These are phyloP conservation scores for Clarias macrocephalus DNA, from an alignment of 2,113 vertebrate species.

Conservation along the genomic window DNA sequence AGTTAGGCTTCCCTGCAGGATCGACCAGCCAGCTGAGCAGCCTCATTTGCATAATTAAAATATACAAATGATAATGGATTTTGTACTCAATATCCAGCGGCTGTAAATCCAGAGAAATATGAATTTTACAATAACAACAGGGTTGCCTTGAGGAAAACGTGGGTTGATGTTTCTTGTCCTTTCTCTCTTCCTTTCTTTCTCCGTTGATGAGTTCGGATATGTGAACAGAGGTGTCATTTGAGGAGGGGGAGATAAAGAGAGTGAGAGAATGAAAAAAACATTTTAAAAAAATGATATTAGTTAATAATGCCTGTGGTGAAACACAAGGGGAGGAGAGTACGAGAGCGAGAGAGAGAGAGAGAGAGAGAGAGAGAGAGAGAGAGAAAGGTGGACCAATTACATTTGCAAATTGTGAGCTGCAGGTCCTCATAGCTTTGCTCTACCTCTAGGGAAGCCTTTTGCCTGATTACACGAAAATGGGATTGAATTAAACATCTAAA, in stretches of 20 bases:
- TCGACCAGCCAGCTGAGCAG: constrained; percentile 96
- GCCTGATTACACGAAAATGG: constrained; percentile 98
- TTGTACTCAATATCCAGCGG: constrained; percentile 99
- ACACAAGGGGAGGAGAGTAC: constrained; percentile 36
- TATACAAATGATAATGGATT: constrained; percentile 99
- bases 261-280: constrained; percentile 70
- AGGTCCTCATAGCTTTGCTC: constrained; percentile 82
- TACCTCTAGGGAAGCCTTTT: constrained; percentile 92
- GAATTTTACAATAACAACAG: constrained; percentile 98
- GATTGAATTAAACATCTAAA: constrained; percentile 99
- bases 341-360: constrained; percentile 39
- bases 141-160: constrained; percentile 88
- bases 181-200: constrained; percentile 5
- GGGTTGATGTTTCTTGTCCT: constrained; percentile 48
- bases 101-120: constrained; percentile 98
- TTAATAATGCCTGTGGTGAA: constrained; percentile 84
- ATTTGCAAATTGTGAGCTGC: constrained; percentile 88
- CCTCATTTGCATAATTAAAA: constrained; percentile 99
- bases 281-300: constrained; percentile 82
- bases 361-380: constrained; percentile 39
- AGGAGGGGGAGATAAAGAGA: constrained; percentile 61
- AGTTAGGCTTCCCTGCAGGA: constrained; percentile 99
- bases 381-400: constrained; percentile 92
- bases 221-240: constrained; percentile 73
- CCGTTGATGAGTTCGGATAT: constrained; percentile 73